Conservation (phyloP, 23 tunicate genomes). For the Pegea sp. region DNA sequence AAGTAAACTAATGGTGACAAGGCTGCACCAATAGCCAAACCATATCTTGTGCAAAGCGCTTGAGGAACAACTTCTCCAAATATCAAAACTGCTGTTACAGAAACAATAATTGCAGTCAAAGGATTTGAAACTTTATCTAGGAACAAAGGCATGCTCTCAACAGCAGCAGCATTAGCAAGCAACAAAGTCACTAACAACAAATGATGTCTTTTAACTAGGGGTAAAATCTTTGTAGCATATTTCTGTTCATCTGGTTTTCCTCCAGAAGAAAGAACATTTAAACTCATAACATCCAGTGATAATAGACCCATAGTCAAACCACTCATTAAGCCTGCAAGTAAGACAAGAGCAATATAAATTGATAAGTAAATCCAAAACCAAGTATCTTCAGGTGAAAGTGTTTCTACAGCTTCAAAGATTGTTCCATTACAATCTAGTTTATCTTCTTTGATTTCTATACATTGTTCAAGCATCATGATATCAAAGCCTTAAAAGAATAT, state of each 20-base stretch:
- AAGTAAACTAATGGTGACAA: slow-evolving; percentile 62
- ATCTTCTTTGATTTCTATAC: slow-evolving; percentile 1
- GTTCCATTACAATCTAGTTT: slow-evolving; percentile 50
- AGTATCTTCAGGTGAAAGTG: slow-evolving; percentile 19
- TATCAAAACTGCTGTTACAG: slow-evolving; percentile 81
- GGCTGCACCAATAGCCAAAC: slow-evolving; percentile 77
- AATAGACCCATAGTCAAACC: slow-evolving; percentile 89
- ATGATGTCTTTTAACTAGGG: slow-evolving; percentile 75
- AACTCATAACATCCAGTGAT: slow-evolving; percentile 66
- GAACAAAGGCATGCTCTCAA: slow-evolving; percentile 91
- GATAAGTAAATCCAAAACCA: slow-evolving; percentile 81
- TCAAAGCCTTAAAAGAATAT: no score
- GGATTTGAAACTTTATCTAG: slow-evolving; percentile 80
- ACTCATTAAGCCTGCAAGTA: slow-evolving; percentile 77
- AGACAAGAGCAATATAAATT: slow-evolving; percentile 46
- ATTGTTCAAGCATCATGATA: no score
- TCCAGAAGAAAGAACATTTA: slow-evolving; percentile 39
- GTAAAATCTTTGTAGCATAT: slow-evolving; percentile 63
- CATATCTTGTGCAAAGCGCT: slow-evolving; percentile 82
- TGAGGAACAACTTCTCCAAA: slow-evolving; percentile 97
- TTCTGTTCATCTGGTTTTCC: slow-evolving; percentile 72
- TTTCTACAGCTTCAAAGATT: slow-evolving; percentile 13
- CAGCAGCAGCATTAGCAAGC: slow-evolving; percentile 89
- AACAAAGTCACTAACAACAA: slow-evolving; percentile 57
- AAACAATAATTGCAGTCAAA: slow-evolving; percentile 70